Evolutionary conservation across 2,797 vertebrate species (phyloP).

Genomic region (Knipowitschia caucasica): DNA sequence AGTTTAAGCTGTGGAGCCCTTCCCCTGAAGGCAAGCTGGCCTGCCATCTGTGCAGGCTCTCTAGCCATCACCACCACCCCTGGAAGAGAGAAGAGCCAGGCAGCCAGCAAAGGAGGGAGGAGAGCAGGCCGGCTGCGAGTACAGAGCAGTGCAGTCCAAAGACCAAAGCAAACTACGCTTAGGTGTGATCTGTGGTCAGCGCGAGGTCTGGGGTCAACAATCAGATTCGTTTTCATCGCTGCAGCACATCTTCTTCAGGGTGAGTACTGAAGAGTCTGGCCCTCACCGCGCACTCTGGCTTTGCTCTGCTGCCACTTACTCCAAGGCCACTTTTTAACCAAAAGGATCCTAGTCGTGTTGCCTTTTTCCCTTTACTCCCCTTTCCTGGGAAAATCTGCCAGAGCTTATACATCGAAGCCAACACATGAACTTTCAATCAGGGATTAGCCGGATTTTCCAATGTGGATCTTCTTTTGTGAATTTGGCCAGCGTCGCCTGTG

Average conservation of each 20-base stretch:
- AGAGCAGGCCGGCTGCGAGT: constrained; percentile 49
- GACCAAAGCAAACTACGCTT: constrained; percentile 27
- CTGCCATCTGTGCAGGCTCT: constrained; percentile 80
- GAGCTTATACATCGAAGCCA: constrained; percentile 84
- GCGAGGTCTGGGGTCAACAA: constrained; percentile 27
- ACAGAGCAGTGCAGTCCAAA: constrained; percentile 34
- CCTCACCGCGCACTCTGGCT: constrained; percentile 62
- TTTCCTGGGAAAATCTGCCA: constrained; percentile 84
- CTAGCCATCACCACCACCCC: constrained; percentile 76
- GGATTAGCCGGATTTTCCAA: constrained; percentile 88
- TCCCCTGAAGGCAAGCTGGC: constrained; percentile 81
- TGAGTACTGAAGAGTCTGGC: constrained; percentile 20
- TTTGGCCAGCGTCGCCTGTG: constrained; percentile 83
- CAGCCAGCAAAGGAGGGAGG: constrained; percentile 53
- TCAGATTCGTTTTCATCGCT: constrained; percentile 26
- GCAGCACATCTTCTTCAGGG: constrained; percentile 33
- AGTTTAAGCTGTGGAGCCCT: constrained; percentile 79
- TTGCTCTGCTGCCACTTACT: constrained; percentile 67
- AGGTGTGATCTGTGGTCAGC: constrained; percentile 20
- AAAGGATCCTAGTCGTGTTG: constrained; percentile 73
- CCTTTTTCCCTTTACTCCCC: constrained; percentile 69
- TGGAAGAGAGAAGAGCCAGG: constrained; percentile 62
- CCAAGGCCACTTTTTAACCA: constrained; percentile 69
- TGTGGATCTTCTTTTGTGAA: constrained; percentile 88
- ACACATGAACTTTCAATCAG: constrained; percentile 87